A percentile compares a stretch with the other conserved stretches of the same genome.
These are phyloP conservation scores for Drosophila arawakana DNA, from an alignment of 1,140 invertebrate genomes.

Conservation along the genomic window DNA sequence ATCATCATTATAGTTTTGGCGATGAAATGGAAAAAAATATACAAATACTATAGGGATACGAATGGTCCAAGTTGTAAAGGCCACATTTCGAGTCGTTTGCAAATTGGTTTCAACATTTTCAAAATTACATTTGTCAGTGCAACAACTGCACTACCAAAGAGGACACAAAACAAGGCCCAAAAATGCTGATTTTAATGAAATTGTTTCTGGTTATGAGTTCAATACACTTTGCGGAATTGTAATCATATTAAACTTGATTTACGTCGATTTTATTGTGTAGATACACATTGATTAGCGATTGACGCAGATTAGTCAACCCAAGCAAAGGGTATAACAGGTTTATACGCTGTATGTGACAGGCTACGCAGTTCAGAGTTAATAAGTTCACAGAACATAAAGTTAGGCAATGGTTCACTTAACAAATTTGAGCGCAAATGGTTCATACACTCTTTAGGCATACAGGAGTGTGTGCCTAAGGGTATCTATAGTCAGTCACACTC, in stretches of 20 bases:
- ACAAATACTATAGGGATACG: not conserved
- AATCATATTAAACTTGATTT: not conserved
- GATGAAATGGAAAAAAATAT: no score
- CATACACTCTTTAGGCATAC: no score
- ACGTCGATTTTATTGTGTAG: not conserved
- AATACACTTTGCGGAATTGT: constrained; percentile 25
- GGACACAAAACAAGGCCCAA: constrained; percentile 13
- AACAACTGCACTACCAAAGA: constrained; percentile 37
- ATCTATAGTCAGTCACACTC: no score
- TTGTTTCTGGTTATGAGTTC: constrained; percentile 11
- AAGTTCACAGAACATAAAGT: no score
- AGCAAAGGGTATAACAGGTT: no score
- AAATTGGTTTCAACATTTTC: constrained; percentile 24
- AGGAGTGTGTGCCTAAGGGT: no score
- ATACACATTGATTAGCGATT: constrained; percentile 3
- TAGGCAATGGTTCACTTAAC: no score
- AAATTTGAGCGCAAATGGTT: no score
- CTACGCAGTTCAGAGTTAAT: no score
- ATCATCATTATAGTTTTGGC: no score
- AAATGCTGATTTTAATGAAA: constrained; percentile 1
- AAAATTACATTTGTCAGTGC: constrained; percentile 48
- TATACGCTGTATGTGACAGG: no score
- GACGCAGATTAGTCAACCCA: not conserved
- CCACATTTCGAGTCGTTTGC: constrained; percentile 7
- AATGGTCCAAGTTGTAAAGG: not conserved